A percentile compares a stretch with the other conserved stretches of the same genome.
Evolutionary conservation across 2,888 invertebrate genomes (phyloP).

Genomic region (Clostera curtula): DNA sequence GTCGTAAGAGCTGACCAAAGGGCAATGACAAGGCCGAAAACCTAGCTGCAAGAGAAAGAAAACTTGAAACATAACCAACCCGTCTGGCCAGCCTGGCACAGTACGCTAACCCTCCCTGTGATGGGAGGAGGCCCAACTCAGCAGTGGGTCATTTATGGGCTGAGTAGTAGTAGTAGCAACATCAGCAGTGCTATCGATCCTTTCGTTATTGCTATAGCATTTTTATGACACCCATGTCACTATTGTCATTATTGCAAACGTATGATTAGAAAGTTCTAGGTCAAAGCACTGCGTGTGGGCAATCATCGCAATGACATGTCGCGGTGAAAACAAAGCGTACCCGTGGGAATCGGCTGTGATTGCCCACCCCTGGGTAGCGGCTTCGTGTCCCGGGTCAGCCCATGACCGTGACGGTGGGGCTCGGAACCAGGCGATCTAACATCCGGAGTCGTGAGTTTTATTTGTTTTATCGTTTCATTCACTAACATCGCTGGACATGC

Average conservation of each 20-base stretch:
- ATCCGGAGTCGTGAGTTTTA: slow-evolving; percentile 51
- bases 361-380: slow-evolving; percentile 50
- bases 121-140: no score
- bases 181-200: no score
- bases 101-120: no score
- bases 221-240: neutral
- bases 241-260: slow-evolving; percentile 14
- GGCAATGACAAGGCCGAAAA: no score
- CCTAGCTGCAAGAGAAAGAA: no score
- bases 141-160: no score
- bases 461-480: slow-evolving; percentile 20
- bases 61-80: no score
- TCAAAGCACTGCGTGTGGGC: slow-evolving; percentile 29
- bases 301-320: slow-evolving; percentile 65
- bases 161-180: no score
- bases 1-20: no score
- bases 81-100: no score
- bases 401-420: slow-evolving; percentile 62
- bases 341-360: slow-evolving; percentile 64
- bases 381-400: slow-evolving; percentile 47
- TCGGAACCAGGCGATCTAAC: slow-evolving; percentile 50
- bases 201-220: no score
- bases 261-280: slow-evolving; percentile 48
- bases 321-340: slow-evolving; percentile 57
- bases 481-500: no score